These are phyloP conservation scores for Elachura formosa DNA, from an alignment of 2,113 vertebrate genomes.

Conservation along the genomic window DNA sequence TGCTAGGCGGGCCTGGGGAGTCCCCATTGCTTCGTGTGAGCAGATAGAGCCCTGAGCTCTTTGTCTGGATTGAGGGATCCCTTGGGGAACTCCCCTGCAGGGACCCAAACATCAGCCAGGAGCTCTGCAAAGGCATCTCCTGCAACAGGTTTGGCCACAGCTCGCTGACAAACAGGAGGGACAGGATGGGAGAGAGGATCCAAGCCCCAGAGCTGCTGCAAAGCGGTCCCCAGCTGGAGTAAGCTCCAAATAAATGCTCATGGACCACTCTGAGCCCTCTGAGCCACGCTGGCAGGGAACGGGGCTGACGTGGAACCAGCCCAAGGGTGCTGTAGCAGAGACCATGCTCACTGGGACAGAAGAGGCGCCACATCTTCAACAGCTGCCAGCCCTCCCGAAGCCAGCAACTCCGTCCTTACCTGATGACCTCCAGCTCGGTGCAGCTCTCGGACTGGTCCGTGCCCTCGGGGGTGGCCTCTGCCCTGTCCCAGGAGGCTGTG, in stretches of 20 bases:
- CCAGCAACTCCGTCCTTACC: slow-evolving; percentile 66
- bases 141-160: neutral
- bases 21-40: neutral
- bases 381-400: neutral
- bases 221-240: slow-evolving; percentile 24
- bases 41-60: neutral
- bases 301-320: neutral
- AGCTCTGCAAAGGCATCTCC: neutral
- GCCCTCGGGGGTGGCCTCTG: slow-evolving; percentile 52
- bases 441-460: slow-evolving; percentile 64
- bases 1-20: neutral
- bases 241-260: neutral
- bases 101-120: neutral
- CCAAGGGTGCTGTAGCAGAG: neutral
- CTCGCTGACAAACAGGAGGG: neutral
- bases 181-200: neutral
- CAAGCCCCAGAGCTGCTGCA: neutral
- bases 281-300: neutral
- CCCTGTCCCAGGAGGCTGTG: slow-evolving; percentile 46
- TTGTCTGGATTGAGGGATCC: neutral
- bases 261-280: neutral
- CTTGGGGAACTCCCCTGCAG: neutral
- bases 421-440: slow-evolving; percentile 90
- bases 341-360: rapidly evolving
- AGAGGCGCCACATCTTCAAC: neutral